Conservation (phyloP, 2,888 invertebrate genomes). For the Ophraella communa region DNA sequence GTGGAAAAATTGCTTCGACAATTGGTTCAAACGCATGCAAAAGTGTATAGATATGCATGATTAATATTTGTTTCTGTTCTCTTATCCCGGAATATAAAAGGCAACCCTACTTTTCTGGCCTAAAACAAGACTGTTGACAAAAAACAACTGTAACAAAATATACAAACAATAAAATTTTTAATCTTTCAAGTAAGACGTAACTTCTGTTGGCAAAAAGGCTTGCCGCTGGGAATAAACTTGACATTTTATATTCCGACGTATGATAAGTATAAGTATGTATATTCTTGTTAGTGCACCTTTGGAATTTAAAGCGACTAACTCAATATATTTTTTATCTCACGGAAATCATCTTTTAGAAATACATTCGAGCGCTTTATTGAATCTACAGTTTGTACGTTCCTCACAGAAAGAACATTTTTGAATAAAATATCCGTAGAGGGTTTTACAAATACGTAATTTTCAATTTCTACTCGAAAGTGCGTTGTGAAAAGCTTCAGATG, state of each 20-base stretch:
- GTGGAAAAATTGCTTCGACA: too few relatives aligned
- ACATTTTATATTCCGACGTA: not conserved
- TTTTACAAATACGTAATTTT: not conserved
- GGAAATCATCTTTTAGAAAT: not conserved
- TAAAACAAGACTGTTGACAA: too few relatives aligned
- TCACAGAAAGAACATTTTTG: not conserved
- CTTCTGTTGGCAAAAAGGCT: not conserved
- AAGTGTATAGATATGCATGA: too few relatives aligned
- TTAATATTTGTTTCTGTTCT: too few relatives aligned
- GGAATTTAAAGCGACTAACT: constrained; percentile 1
- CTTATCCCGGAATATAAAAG: too few relatives aligned
- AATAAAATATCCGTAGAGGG: constrained; percentile 6
- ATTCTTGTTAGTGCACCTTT: not conserved
- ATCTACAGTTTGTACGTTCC: not conserved
- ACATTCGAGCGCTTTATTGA: not conserved
- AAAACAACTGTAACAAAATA: too few relatives aligned
- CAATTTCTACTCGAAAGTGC: not conserved
- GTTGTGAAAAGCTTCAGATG: not conserved
- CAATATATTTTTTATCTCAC: constrained; percentile 1
- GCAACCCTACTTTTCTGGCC: too few relatives aligned
- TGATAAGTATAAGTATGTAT: not conserved
- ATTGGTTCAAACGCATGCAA: too few relatives aligned
- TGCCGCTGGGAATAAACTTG: not conserved
- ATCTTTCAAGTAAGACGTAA: too few relatives aligned
- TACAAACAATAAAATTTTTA: too few relatives aligned